A percentile compares a stretch with the other conserved stretches of the same genome.
These are phyloP conservation scores for Phyllotis vaccarum DNA, from an alignment of 2,797 vertebrate genomes.

Conservation along the genomic window DNA sequence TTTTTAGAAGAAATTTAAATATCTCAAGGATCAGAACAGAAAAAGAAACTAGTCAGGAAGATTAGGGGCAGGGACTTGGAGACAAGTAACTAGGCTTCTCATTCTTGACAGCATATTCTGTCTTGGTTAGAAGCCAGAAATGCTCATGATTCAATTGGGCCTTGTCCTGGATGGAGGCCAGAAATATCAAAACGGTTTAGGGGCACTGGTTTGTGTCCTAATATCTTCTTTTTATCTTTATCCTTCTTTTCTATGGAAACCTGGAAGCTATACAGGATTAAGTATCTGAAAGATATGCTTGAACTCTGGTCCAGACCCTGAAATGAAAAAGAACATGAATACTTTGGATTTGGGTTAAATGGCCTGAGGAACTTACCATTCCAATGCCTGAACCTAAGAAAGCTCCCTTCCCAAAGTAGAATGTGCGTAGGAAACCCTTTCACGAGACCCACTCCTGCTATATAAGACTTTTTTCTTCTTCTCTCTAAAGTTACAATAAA, in stretches of 20 bases:
- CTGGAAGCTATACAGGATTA: not conserved
- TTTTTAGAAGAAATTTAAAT: not conserved
- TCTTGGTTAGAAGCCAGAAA: not conserved
- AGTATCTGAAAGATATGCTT: not conserved
- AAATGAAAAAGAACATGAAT: not conserved
- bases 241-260: not conserved
- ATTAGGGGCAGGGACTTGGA: not conserved
- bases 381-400: no score
- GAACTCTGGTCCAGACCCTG: not conserved
- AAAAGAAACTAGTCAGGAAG: not conserved
- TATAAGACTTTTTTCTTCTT: not conserved
- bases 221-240: not conserved
- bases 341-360: not conserved
- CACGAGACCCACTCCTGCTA: not conserved
- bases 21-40: not conserved
- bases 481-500: not conserved
- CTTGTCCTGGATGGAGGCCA: not conserved
- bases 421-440: not conserved
- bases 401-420: not conserved
- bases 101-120: not conserved
- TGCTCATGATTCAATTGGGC: not conserved
- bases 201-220: not conserved
- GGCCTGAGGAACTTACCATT: not conserved
- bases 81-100: not conserved
- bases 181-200: not conserved